phyloP scores from a whole-genome alignment of 2,113 vertebrate genomes.

The Rhinoderma darwinii region DNA sequence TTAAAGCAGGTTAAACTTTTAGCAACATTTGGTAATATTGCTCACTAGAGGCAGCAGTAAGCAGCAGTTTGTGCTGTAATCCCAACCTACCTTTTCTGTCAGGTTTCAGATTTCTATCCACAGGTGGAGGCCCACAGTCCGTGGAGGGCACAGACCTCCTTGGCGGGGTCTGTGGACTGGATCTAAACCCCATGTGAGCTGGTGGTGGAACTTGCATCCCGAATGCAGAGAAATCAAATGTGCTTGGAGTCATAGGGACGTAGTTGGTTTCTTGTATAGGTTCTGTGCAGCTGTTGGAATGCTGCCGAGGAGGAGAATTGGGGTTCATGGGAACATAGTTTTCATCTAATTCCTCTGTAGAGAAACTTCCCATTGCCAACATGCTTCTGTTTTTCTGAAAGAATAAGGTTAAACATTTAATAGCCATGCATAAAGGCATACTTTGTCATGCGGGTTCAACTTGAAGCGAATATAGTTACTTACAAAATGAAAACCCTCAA shows the following conservation, averaged over 20 bases:
- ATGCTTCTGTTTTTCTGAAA: constrained; percentile 95
- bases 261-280: constrained; percentile 94
- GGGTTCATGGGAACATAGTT: constrained; percentile 98
- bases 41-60: constrained; percentile 27
- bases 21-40: constrained; percentile 42
- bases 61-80: neutral
- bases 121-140: constrained; percentile 93
- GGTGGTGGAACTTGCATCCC: constrained; percentile 98
- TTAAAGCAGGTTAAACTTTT: constrained; percentile 42
- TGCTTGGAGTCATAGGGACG: constrained; percentile 96
- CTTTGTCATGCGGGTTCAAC: neutral
- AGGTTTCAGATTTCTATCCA: constrained; percentile 97
- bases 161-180: constrained; percentile 95
- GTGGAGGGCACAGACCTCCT: constrained; percentile 83
- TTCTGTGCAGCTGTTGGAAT: constrained; percentile 89
- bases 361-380: constrained; percentile 85
- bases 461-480: constrained; percentile 71
- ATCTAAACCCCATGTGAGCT: constrained; percentile 97
- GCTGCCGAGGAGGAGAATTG: constrained; percentile 92
- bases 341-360: constrained; percentile 92
- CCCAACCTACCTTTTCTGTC: constrained; percentile 93
- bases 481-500: constrained; percentile 97
- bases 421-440: neutral
- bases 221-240: constrained; percentile 93
- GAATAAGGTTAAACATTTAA: constrained; percentile 62